Conservation (phyloP, 2,888 invertebrate species). For the Alitta virens region DNA sequence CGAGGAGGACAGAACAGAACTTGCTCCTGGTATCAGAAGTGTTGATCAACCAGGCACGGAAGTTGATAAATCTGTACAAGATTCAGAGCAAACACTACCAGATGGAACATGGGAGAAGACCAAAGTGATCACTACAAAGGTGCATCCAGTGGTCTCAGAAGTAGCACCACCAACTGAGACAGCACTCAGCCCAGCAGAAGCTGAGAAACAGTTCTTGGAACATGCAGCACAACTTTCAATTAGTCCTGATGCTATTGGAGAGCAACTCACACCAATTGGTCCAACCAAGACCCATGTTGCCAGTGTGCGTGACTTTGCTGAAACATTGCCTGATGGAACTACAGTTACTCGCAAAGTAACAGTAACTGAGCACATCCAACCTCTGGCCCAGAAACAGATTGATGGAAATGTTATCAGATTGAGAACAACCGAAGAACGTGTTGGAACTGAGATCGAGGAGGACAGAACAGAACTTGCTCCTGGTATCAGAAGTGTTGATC, state of each 20-base stretch:
- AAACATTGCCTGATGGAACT: constrained; percentile 41
- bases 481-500: constrained; percentile 10
- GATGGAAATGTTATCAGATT: constrained; percentile 6
- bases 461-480: constrained; percentile 14
- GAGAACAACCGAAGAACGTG: neutral
- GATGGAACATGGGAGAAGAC: constrained; percentile 13
- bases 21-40: constrained; percentile 13
- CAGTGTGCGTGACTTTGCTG: constrained; percentile 27
- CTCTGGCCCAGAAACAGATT: constrained; percentile 8
- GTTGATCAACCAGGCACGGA: constrained; percentile 2
- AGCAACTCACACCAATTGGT: neutral
- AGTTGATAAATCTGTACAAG: neutral
- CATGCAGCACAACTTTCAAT: too few species aligned
- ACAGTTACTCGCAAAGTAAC: constrained; percentile 35
- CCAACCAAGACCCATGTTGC: neutral
- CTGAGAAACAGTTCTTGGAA: neutral
- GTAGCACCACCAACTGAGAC: neutral
- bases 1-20: constrained; percentile 15
- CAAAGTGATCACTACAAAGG: constrained; percentile 19
- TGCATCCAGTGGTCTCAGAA: constrained; percentile 5
- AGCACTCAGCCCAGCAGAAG: neutral
- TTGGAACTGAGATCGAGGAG: constrained; percentile 19
- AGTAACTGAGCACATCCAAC: constrained; percentile 7
- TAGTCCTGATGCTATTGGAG: constrained; percentile 21
- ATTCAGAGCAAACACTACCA: constrained; percentile 10